Percentiles rank a stretch among this genome's conserved stretches.
These are phyloP conservation scores for Erebia aethiops DNA, from an alignment of 2,888 invertebrate species.

Conservation along the genomic window DNA sequence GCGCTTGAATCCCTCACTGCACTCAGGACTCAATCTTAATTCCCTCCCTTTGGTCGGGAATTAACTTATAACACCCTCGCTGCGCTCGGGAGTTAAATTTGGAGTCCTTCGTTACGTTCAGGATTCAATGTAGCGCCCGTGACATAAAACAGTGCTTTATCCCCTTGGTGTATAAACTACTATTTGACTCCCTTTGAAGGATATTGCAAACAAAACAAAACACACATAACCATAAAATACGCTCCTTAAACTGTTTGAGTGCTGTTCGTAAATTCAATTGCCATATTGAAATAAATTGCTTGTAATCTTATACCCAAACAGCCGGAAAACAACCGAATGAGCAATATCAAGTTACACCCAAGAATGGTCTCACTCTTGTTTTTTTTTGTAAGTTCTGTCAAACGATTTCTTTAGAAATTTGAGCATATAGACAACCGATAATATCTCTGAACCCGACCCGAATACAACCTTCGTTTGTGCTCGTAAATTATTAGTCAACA, in stretches of 20 bases:
- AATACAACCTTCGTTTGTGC: conserved; percentile 39
- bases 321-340: conserved; percentile 78
- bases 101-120: too few species aligned
- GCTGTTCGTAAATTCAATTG: conserved; percentile 75
- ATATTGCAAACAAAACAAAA: conserved; percentile 57
- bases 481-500: conserved; percentile 42
- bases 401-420: conserved; percentile 56
- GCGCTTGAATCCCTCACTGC: too few species aligned
- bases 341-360: conserved; percentile 76
- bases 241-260: conserved; percentile 60
- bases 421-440: conserved; percentile 52
- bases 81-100: too few species aligned
- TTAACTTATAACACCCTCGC: too few species aligned
- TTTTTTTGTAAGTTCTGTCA: conserved; percentile 61
- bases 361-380: conserved; percentile 66
- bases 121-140: too few species aligned
- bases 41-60: too few species aligned
- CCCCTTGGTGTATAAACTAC: too few species aligned
- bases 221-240: conserved; percentile 59
- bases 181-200: conserved; percentile 45
- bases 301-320: conserved; percentile 83
- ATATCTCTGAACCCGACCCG: conserved; percentile 40
- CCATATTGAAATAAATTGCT: conserved; percentile 80
- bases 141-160: too few species aligned
- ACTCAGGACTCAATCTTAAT: too few species aligned